These are phyloP conservation scores for Plecturocebus donacophilus DNA, from an alignment of 2,113 vertebrate genomes.

Conservation along the genomic window DNA sequence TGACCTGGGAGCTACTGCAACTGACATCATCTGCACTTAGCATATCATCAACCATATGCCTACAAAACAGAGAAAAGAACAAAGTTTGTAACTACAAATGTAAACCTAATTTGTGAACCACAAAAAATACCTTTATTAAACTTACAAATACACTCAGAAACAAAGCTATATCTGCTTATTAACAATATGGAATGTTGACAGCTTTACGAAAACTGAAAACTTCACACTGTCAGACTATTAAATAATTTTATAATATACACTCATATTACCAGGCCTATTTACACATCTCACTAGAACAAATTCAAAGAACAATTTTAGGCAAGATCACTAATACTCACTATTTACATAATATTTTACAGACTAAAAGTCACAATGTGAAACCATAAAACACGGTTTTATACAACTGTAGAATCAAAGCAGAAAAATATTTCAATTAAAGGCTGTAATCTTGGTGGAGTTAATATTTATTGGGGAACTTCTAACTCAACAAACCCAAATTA, in stretches of 20 bases:
- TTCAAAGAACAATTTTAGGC: constrained; percentile 27
- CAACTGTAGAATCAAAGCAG: background rate
- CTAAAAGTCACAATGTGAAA: constrained; percentile 14
- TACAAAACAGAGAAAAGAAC: constrained; percentile 78
- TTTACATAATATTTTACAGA: background rate
- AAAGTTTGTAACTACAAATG: constrained; percentile 48
- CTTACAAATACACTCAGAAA: background rate
- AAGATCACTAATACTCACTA: background rate
- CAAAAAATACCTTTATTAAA: background rate
- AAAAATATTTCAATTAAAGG: constrained; percentile 7
- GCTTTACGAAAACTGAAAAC: background rate
- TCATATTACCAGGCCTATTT: background rate
- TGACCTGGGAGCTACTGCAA: constrained; percentile 99
- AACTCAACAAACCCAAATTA: background rate
- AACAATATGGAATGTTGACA: background rate
- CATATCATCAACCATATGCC: constrained; percentile 98
- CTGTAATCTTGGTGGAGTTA: background rate
- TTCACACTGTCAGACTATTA: background rate
- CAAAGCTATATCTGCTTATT: background rate
- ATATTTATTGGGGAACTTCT: background rate
- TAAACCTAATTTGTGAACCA: background rate
- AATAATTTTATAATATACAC: constrained; percentile 17
- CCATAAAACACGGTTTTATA: background rate
- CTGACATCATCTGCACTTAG: constrained; percentile 98
- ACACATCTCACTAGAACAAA: constrained; percentile 3